A percentile compares a stretch with the other conserved stretches of the same genome.
Evolutionary conservation across 1,140 invertebrate genomes (phyloP).

Genomic region (Lepidurus packardi): DNA sequence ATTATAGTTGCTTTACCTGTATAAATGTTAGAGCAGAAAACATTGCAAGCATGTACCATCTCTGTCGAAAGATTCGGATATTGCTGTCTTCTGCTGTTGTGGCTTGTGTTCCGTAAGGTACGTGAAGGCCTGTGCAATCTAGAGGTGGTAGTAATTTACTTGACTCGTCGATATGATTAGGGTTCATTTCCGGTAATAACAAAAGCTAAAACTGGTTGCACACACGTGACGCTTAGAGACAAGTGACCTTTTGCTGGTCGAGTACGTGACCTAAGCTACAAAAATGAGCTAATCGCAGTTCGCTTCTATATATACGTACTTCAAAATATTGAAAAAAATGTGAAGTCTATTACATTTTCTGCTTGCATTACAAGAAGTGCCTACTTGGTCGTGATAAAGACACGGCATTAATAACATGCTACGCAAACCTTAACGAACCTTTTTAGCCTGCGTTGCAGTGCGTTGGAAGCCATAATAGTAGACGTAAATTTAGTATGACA

Average conservation of each 20-base stretch:
- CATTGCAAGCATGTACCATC: slow-evolving; percentile 30
- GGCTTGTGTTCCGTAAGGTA: background rate
- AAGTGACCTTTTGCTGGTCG: background rate
- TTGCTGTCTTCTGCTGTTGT: background rate
- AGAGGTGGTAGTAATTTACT: background rate
- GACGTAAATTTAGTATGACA: too few relatives aligned
- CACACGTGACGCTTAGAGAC: background rate
- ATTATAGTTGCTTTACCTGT: slow-evolving; percentile 20
- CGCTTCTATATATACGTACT: too few relatives aligned
- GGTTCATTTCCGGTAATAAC: background rate
- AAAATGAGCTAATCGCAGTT: too few relatives aligned
- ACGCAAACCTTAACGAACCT: too few relatives aligned
- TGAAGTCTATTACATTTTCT: too few relatives aligned
- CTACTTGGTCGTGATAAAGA: too few relatives aligned
- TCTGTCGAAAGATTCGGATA: slow-evolving; percentile 24
- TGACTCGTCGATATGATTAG: background rate
- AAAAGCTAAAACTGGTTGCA: background rate
- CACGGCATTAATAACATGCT: too few relatives aligned
- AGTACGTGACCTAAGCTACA: too few relatives aligned
- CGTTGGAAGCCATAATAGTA: too few relatives aligned
- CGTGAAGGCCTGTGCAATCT: background rate
- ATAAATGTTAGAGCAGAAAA: slow-evolving; percentile 32
- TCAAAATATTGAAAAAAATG: too few relatives aligned
- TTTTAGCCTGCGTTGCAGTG: too few relatives aligned
- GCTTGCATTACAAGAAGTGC: too few relatives aligned